Evolutionary conservation across 1,140 invertebrate genomes (phyloP).

Genomic region (Leptinotarsa defecta): DNA sequence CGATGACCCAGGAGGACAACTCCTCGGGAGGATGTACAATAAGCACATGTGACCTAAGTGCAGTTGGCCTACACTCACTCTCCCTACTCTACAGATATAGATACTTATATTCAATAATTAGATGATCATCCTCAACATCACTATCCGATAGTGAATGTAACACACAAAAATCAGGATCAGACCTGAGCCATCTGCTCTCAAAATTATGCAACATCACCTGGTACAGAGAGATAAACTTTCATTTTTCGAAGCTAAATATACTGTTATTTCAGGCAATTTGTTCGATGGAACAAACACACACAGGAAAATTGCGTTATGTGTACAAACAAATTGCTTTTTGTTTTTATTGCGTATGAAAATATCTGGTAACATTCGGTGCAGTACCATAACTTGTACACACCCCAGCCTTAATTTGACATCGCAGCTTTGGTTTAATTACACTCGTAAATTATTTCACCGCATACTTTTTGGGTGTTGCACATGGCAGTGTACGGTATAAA

Average conservation of each 20-base stretch:
- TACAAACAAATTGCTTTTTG: slow-evolving; percentile 1
- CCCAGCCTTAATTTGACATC: slow-evolving; percentile 19
- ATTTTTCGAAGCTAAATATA: neutral
- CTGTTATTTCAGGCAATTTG: neutral
- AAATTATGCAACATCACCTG: too few relatives aligned
- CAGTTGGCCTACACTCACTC: too few relatives aligned
- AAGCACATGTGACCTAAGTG: too few relatives aligned
- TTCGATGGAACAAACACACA: neutral
- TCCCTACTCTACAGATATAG: too few relatives aligned
- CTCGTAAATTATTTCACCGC: slow-evolving; percentile 15
- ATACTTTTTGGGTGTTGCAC: slow-evolving; percentile 13
- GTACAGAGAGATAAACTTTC: too few relatives aligned
- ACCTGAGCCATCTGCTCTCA: too few relatives aligned
- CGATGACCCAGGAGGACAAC: too few relatives aligned
- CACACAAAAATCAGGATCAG: too few relatives aligned
- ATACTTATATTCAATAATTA: too few relatives aligned
- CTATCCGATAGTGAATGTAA: too few relatives aligned
- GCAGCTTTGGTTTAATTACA: slow-evolving; percentile 19
- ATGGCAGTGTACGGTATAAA: neutral
- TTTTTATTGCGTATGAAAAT: slow-evolving; percentile 9
- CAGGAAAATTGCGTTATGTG: neutral
- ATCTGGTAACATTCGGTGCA: slow-evolving; percentile 17
- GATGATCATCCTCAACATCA: too few relatives aligned
- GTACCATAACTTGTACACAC: neutral
- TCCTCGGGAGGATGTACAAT: too few relatives aligned